These are phyloP conservation scores for Campaea margaritaria DNA, from an alignment of 2,888 invertebrate species.

Conservation along the genomic window DNA sequence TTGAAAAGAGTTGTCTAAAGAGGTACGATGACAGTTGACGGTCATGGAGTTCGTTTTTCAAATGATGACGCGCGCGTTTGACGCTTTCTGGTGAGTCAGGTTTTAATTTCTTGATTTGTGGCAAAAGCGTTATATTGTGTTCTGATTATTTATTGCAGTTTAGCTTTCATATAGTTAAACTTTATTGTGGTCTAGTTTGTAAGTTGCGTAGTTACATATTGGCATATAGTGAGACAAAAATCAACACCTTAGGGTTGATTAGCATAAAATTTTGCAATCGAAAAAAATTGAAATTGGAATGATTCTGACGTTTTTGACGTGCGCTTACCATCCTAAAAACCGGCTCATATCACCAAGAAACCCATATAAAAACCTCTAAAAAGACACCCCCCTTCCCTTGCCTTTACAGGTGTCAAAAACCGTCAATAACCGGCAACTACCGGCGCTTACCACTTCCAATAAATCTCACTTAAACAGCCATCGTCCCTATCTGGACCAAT, in stretches of 20 bases:
- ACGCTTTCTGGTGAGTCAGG: constrained; percentile 68
- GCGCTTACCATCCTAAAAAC: background rate
- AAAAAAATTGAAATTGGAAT: no score
- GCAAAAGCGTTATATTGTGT: background rate
- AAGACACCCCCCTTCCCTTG: background rate
- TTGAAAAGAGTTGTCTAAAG: constrained; percentile 16
- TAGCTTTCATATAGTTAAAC: no score
- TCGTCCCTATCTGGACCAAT: constrained; percentile 36
- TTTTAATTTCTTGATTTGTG: constrained; percentile 28
- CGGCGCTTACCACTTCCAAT: constrained; percentile 62
- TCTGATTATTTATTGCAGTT: background rate
- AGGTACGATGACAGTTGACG: constrained; percentile 13
- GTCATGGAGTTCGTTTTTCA: constrained; percentile 52
- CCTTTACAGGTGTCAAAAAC: constrained; percentile 14
- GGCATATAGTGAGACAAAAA: no score
- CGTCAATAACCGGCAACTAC: constrained; percentile 49
- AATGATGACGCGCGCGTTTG: constrained; percentile 50
- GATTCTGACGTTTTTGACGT: no score
- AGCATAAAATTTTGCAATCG: no score
- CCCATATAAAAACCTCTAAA: no score
- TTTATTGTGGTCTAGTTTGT: no score
- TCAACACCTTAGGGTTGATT: no score
- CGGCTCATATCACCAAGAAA: no score
- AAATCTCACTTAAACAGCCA: constrained; percentile 61
- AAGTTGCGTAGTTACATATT: no score